Conservation (phyloP, 1,140 invertebrate species). For the Pseudomyrmex cubaensis region DNA sequence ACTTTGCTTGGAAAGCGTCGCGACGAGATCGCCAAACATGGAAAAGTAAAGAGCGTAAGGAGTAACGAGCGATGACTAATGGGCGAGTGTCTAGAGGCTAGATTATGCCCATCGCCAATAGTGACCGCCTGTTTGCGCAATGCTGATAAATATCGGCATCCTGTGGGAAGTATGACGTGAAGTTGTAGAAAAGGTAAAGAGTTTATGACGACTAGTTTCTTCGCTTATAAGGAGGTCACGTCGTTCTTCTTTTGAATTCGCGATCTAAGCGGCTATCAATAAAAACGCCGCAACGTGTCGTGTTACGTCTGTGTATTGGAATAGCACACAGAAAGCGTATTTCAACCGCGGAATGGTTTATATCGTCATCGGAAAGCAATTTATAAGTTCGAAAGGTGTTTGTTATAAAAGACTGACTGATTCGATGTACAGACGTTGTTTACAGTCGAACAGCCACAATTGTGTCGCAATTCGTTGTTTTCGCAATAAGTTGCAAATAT, state of each 20-base stretch:
- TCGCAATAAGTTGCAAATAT: neutral
- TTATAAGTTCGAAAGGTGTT: neutral
- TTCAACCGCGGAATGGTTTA: neutral
- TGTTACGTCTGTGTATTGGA: constrained; percentile 4
- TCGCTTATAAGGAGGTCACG: constrained; percentile 70
- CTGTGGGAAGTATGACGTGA: constrained; percentile 69
- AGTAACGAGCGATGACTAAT: constrained; percentile 66
- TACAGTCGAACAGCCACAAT: neutral
- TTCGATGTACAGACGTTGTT: neutral
- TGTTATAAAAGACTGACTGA: neutral
- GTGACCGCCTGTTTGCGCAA: constrained; percentile 72
- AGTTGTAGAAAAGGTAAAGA: constrained; percentile 60
- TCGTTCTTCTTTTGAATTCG: constrained; percentile 10
- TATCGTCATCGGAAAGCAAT: neutral
- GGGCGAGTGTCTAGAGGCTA: constrained; percentile 3
- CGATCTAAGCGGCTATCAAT: constrained; percentile 1
- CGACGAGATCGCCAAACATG: neutral
- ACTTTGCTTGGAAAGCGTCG: neutral
- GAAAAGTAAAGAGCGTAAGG: constrained; percentile 27
- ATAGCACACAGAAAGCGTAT: neutral
- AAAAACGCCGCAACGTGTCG: neutral
- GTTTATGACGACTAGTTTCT: constrained; percentile 67
- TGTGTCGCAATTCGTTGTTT: constrained; percentile 1
- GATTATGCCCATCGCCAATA: constrained; percentile 23
- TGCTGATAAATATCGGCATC: constrained; percentile 77